Base-by-base conservation (phyloP, 2,888 invertebrate genomes). In the Sisyra nigra region DNA sequence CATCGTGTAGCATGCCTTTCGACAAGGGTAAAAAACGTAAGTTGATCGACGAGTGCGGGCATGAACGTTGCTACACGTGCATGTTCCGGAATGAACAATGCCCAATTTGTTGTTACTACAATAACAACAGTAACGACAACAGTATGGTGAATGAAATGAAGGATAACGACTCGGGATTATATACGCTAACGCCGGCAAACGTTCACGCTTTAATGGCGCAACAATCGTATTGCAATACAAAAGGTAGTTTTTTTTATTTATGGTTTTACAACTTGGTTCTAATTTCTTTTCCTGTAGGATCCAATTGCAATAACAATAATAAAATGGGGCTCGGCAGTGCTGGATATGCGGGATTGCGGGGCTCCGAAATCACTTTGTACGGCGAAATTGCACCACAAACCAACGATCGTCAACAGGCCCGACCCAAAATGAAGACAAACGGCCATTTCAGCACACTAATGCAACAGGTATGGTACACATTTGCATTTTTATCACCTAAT, bases 1-100 rank as follows among this genome's bases (percentile, higher is more conserved):
- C 86, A 50, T 83, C 84, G 63, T 87, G 87, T 69, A 81, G 80
- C 64, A 86, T 89, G 80, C 89, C 91, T 54, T 93, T 91, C 68
- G 92, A 93, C 67, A 89, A 91, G 67, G 92, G 92, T 64, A 93
- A 92, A 68, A 91, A 92, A 67, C 78, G 93, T 65, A 83, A 87
- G 62, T 72, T 94, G 57, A 91, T 92, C 60, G 93, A 94, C 69
- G 81, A 87, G 48, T 94, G 93, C 66, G 92, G 93, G 52, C 93
- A 94, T 72, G 92, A 92, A 62, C 71, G 91, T 48, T 93, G 93
- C 65, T 92, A 92, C 71, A 81, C 88, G 52, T 93, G 93, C 66
- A 83, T 92, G 77, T 89, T 91, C 69, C 80, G 80, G 54, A 88
- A 84, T 69, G 88, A 89, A 63, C 76, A 80, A 49, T 94, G 94